Evolutionary conservation across 2,113 vertebrate species (phyloP).

Genomic region (Myrmecophaga tridactyla): DNA sequence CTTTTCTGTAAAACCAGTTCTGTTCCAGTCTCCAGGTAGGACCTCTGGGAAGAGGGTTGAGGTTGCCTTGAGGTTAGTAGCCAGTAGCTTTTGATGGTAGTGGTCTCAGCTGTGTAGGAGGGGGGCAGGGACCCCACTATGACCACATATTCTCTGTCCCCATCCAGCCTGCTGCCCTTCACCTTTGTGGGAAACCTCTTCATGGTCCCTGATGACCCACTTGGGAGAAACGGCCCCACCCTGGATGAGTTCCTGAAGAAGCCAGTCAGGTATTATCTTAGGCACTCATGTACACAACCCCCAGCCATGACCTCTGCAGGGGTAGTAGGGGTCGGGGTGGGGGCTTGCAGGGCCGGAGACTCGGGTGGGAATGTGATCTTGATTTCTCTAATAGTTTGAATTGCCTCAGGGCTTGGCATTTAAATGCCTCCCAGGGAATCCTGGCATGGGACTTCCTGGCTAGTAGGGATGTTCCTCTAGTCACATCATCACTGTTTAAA

Average conservation of each 20-base stretch:
- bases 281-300: background rate
- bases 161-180: conserved; percentile 89
- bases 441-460: background rate
- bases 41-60: conserved; percentile 19
- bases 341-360: background rate
- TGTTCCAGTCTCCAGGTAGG: conserved; percentile 33
- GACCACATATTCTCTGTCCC: conserved; percentile 49
- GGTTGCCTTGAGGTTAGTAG: background rate
- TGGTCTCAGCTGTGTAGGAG: background rate
- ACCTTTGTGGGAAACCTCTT: conserved; percentile 92
- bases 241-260: conserved; percentile 88
- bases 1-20: conserved; percentile 59
- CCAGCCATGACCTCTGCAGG: background rate
- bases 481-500: background rate
- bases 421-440: background rate
- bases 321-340: too few species aligned
- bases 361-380: background rate
- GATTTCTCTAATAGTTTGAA: background rate
- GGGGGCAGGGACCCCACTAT: background rate
- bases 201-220: conserved; percentile 93
- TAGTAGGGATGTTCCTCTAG: background rate
- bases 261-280: conserved; percentile 58
- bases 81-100: background rate
- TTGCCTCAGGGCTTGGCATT: background rate
- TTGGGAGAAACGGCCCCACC: conserved; percentile 90